Percentiles rank a stretch among this genome's conserved stretches.
Evolutionary conservation across 2,888 invertebrate genomes (phyloP).

Genomic region (Clunio marinus): DNA sequence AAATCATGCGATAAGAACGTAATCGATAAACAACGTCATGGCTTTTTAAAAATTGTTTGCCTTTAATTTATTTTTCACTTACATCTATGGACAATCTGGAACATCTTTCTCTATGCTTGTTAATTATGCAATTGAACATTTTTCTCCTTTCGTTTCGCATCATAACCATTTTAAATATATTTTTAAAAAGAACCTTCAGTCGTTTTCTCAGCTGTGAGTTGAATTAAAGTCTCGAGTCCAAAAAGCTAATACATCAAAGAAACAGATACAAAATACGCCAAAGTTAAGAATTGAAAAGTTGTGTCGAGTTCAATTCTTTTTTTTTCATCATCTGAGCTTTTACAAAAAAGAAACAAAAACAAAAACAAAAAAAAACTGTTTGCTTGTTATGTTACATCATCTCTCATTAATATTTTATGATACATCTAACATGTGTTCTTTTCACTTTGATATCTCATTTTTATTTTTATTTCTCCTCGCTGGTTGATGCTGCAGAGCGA

Average conservation of each 20-base stretch:
- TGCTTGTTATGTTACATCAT: constrained; percentile 16
- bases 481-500: constrained; percentile 17
- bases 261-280: too few relatives aligned
- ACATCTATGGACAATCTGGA: neutral
- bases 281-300: too few relatives aligned
- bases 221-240: neutral
- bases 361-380: constrained; percentile 2
- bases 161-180: neutral
- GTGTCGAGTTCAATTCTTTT: too few relatives aligned
- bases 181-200: constrained; percentile 13
- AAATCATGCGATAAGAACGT: too few relatives aligned
- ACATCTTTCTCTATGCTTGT: neutral
- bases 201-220: constrained; percentile 20
- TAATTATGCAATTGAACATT: constrained; percentile 9
- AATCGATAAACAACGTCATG: too few relatives aligned
- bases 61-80: too few relatives aligned
- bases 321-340: too few relatives aligned
- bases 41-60: too few relatives aligned
- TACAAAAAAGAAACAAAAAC: too few relatives aligned
- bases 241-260: constrained; percentile 6
- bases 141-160: neutral
- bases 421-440: constrained; percentile 32
- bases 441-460: constrained; percentile 30
- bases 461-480: constrained; percentile 17
- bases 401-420: constrained; percentile 33